Evolutionary conservation across 2,888 invertebrate species (phyloP), one percentile per base, ranked within the genome.

Genomic region (Barypeithes pellucidus): DNA sequence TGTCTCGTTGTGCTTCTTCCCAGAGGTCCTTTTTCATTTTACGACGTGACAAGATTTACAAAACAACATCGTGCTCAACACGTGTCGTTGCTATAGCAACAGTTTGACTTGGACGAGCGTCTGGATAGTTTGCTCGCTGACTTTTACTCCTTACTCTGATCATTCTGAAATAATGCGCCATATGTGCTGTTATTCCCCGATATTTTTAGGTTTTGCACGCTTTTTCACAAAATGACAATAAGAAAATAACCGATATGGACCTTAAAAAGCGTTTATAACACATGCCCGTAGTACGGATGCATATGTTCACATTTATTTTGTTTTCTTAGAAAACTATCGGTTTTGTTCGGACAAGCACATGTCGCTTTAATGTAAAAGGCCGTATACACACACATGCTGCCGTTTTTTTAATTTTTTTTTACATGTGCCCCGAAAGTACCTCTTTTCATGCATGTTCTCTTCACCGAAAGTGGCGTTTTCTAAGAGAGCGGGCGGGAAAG

Each of bases 61-160:
- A 86, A 85, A 85, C 84, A 85, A 85, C 84, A 84, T 84, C 83
- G 82, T 83, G 84, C 82, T 85, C 85, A 85, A 86, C 86, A 85
- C 86, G 86, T 86, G 86, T 86, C 84, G 86, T 86, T 83, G 79
- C 86, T 83, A 85, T 85, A 84, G 85, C 84, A 85, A 86, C 86
- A 83, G 83, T 83, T 84, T 84, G 70, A 73, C 75, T 76, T 60
- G 82, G 83, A 81, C 81, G 81, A 82, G 79, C 79, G 80, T 83
- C 81, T 81, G 63, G 69, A 73, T 75, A 75, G 75, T 75, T 73
- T 69, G 65, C 81, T 82, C 81, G 83, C 84, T 83, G 83, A 83
- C 83, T 83, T 82, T 79, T 77, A 77, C 75, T 77, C 72, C 79
- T 81, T 81, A 77, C 79, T 77, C 80, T 81, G 82, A 84, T 83